A percentile compares a stretch with the other conserved stretches of the same genome.
These are phyloP conservation scores for Tortrix viridana DNA, from an alignment of 2,888 invertebrate genomes.

Conservation along the genomic window DNA sequence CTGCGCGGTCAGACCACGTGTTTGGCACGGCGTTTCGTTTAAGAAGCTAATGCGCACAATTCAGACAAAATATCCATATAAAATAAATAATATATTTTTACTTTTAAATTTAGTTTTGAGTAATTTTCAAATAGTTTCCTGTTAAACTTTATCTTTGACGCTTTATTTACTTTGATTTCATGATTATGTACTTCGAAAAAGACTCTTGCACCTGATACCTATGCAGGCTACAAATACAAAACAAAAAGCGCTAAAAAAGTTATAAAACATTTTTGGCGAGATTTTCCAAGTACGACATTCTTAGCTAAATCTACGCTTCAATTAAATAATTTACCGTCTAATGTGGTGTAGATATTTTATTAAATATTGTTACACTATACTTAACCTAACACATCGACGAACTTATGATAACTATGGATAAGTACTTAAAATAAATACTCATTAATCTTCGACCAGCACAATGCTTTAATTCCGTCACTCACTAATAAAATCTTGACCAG, in stretches of 20 bases:
- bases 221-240: slow-evolving; percentile 19
- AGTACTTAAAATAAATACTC: slow-evolving; percentile 52
- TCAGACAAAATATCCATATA: slow-evolving; percentile 42
- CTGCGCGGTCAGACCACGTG: slow-evolving; percentile 13
- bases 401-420: slow-evolving; percentile 59
- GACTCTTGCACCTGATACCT: slow-evolving; percentile 40
- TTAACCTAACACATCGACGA: slow-evolving; percentile 63
- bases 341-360: slow-evolving; percentile 35
- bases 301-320: slow-evolving; percentile 34
- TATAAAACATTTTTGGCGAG: slow-evolving; percentile 56
- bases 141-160: neutral
- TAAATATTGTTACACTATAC: slow-evolving; percentile 45
- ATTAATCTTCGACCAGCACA: slow-evolving; percentile 54
- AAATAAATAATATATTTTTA: slow-evolving; percentile 20
- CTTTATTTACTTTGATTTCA: neutral
- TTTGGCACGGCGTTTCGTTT: slow-evolving; percentile 31
- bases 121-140: slow-evolving; percentile 25
- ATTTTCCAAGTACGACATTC: slow-evolving; percentile 42
- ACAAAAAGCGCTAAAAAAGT: slow-evolving; percentile 43
- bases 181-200: neutral
- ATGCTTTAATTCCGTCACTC: slow-evolving; percentile 60
- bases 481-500: slow-evolving; percentile 39
- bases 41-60: slow-evolving; percentile 32
- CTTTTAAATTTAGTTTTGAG: slow-evolving; percentile 3
- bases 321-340: slow-evolving; percentile 36